Percentiles rank a stretch among this genome's conserved stretches.
phyloP scores from a whole-genome alignment of 2,888 invertebrate species.

The Drosophila rubida region DNA sequence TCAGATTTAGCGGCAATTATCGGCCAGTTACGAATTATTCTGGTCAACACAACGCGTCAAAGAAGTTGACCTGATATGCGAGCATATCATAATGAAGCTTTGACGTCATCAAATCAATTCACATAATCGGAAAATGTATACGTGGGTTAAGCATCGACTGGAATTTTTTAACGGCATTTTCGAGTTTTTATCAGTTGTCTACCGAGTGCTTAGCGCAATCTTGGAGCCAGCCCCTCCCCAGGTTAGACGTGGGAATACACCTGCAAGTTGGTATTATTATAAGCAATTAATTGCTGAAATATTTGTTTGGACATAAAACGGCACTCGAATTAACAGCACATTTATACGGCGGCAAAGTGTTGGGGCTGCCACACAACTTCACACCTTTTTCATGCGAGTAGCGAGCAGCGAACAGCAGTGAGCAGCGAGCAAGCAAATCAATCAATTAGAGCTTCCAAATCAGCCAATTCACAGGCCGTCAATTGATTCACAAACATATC shows the following conservation, averaged over 20 bases:
- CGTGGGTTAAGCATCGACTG: slow-evolving; percentile 27
- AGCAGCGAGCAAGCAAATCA: slow-evolving; percentile 39
- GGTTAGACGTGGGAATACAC: slow-evolving; percentile 11
- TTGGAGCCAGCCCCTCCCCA: neutral
- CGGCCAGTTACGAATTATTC: slow-evolving; percentile 48
- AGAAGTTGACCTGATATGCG: slow-evolving; percentile 25
- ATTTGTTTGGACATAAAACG: slow-evolving; percentile 48
- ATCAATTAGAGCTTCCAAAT: slow-evolving; percentile 66
- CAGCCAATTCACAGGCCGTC: slow-evolving; percentile 59
- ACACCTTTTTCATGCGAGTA: slow-evolving; percentile 26
- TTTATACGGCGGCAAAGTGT: slow-evolving; percentile 70
- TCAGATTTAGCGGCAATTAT: slow-evolving; percentile 53
- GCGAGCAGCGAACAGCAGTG: neutral
- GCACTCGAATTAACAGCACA: slow-evolving; percentile 58
- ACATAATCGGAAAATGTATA: slow-evolving; percentile 51
- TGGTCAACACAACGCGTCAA: slow-evolving; percentile 36
- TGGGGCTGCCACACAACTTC: slow-evolving; percentile 15
- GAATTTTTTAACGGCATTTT: slow-evolving; percentile 26
- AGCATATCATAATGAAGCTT: slow-evolving; percentile 23
- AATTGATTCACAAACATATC: slow-evolving; percentile 56
- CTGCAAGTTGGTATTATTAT: slow-evolving; percentile 40
- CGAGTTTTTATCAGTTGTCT: slow-evolving; percentile 27
- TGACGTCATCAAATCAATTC: slow-evolving; percentile 57
- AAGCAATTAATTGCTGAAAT: slow-evolving; percentile 58
- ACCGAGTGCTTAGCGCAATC: slow-evolving; percentile 5